Evolutionary conservation across 2,113 vertebrate species (phyloP).

Genomic region (Baryphthengus martii): DNA sequence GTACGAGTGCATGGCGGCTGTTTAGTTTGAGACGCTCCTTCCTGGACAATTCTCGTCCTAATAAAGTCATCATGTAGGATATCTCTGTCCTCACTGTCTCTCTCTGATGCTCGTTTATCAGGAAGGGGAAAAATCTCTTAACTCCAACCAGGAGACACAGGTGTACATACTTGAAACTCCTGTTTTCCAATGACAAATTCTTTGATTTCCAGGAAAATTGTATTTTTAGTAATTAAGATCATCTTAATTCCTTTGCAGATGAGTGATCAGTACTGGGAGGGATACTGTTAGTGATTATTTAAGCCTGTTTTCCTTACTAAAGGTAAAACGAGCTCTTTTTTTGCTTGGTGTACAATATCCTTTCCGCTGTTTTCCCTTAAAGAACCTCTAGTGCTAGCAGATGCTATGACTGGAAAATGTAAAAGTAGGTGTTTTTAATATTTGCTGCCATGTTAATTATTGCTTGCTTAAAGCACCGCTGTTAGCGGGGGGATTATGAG

Average conservation of each 20-base stretch:
- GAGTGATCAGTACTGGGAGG: neutral
- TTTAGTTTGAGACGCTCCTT: slow-evolving; percentile 10
- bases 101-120: neutral
- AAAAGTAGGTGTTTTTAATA: slow-evolving; percentile 62
- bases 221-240: slow-evolving; percentile 4
- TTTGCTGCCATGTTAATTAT: slow-evolving; percentile 69
- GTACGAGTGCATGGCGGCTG: neutral
- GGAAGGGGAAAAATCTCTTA: neutral
- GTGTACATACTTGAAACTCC: neutral
- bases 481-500: slow-evolving; percentile 70
- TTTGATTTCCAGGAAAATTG: neutral
- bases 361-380: neutral
- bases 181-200: neutral
- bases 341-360: neutral
- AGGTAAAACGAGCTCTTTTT: neutral
- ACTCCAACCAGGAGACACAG: neutral
- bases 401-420: slow-evolving; percentile 55
- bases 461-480: slow-evolving; percentile 58
- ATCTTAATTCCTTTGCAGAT: slow-evolving; percentile 1
- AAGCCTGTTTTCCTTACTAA: neutral
- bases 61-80: slow-evolving; percentile 40
- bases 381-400: neutral
- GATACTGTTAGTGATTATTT: neutral
- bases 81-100: neutral
- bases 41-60: slow-evolving; percentile 28